These are phyloP conservation scores for Drosophila willistoni DNA, from an alignment of 1,140 invertebrate genomes.

Conservation along the genomic window DNA sequence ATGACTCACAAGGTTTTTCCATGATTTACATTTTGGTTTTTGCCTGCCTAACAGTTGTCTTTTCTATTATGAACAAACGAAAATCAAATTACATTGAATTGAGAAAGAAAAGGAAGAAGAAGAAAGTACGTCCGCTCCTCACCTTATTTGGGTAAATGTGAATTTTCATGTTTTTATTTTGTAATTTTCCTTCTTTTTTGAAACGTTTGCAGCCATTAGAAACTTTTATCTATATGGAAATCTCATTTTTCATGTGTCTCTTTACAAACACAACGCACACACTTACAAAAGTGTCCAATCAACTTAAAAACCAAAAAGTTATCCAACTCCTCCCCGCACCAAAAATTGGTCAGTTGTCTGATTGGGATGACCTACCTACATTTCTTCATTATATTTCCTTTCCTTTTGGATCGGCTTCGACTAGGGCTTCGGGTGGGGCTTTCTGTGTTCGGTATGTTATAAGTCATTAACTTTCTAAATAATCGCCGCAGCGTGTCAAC, in stretches of 20 bases:
- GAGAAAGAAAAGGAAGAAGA: not conserved
- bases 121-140: not conserved
- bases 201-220: conserved; percentile 4
- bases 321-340: not conserved
- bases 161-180: not conserved
- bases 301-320: conserved; percentile 14
- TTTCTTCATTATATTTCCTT: conserved; percentile 11
- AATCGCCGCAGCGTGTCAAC: conserved; percentile 80
- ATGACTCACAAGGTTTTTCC: too few species aligned
- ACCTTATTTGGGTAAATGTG: not conserved
- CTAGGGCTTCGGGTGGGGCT: not conserved
- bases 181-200: conserved; percentile 7
- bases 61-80: not conserved
- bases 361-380: conserved; percentile 7
- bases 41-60: not conserved
- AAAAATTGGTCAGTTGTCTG: not conserved
- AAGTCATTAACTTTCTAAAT: conserved; percentile 82
- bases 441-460: conserved; percentile 64
- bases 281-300: conserved; percentile 3
- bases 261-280: conserved; percentile 4
- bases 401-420: conserved; percentile 6
- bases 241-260: conserved; percentile 14
- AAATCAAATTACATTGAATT: conserved; percentile 4
- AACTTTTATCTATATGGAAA: conserved; percentile 13
- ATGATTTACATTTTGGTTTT: not conserved